These are phyloP conservation scores for Rugalucina vietnamica DNA, from an alignment of 2,888 invertebrate species.

Conservation along the genomic window DNA sequence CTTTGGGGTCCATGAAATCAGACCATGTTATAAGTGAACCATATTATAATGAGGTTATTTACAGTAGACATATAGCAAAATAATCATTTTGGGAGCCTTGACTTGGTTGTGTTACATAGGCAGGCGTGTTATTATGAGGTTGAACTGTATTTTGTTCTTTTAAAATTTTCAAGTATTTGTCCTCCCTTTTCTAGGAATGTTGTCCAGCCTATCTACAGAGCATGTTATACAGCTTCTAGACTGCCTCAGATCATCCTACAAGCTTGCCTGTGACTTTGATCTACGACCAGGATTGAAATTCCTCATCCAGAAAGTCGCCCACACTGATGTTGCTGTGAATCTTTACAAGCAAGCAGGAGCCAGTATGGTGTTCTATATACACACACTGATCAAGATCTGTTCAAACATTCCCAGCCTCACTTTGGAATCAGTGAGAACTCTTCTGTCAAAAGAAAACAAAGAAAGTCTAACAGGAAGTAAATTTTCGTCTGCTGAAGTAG, in stretches of 20 bases:
- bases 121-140: too few relatives aligned
- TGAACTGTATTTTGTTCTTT: not conserved
- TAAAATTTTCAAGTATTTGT: not conserved
- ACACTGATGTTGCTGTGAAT: slow-evolving; percentile 83
- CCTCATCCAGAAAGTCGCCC: slow-evolving; percentile 91
- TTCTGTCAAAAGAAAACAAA: slow-evolving; percentile 41
- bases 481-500: not conserved
- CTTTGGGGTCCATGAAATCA: too few relatives aligned
- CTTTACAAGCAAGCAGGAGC: slow-evolving; percentile 91
- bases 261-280: slow-evolving; percentile 94
- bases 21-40: too few relatives aligned
- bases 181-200: slow-evolving; percentile 73
- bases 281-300: slow-evolving; percentile 96
- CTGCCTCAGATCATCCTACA: slow-evolving; percentile 90
- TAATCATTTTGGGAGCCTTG: too few relatives aligned
- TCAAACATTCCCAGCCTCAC: slow-evolving; percentile 83
- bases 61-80: too few relatives aligned
- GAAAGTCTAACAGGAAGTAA: not conserved
- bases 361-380: slow-evolving; percentile 92
- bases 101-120: too few relatives aligned
- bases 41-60: too few relatives aligned
- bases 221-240: slow-evolving; percentile 77
- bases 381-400: slow-evolving; percentile 93
- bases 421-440: slow-evolving; percentile 57
- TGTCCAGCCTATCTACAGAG: slow-evolving; percentile 76